Evolutionary conservation across 1,140 invertebrate species (phyloP).

Genomic region (Panagrolaimus sp.): DNA sequence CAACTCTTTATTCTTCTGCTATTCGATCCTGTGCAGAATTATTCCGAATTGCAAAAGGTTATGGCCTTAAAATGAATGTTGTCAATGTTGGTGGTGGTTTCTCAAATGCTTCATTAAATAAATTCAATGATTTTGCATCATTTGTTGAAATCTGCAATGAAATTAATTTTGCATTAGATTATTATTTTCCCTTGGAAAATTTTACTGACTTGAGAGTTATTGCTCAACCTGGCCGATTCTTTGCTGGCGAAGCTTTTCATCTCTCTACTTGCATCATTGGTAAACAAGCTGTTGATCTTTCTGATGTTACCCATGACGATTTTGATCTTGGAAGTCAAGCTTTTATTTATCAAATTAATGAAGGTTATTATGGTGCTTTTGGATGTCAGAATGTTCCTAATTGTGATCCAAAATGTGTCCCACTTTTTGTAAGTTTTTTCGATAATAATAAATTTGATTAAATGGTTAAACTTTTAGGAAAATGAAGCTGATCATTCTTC

Average conservation of each 20-base stretch:
- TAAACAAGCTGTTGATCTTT: slow-evolving; percentile 66
- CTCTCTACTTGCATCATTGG: slow-evolving; percentile 78
- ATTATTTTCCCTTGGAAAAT: slow-evolving; percentile 70
- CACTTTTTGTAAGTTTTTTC: slow-evolving; percentile 36
- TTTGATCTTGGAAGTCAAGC: slow-evolving; percentile 62
- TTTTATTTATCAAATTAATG: slow-evolving; percentile 90
- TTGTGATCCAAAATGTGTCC: slow-evolving; percentile 32
- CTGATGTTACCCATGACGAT: slow-evolving; percentile 43
- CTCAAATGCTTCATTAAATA: slow-evolving; percentile 25
- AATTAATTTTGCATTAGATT: slow-evolving; percentile 72
- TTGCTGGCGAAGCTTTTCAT: slow-evolving; percentile 87
- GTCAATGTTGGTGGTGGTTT: slow-evolving; percentile 64
- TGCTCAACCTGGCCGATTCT: slow-evolving; percentile 84
- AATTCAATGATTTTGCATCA: slow-evolving; percentile 61
- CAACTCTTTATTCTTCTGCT: slow-evolving; percentile 59
- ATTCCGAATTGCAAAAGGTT: slow-evolving; percentile 58
- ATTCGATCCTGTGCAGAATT: slow-evolving; percentile 60
- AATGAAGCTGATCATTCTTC: slow-evolving; percentile 22
- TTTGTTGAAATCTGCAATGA: slow-evolving; percentile 62
- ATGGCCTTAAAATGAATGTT: slow-evolving; percentile 61
- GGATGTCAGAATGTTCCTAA: slow-evolving; percentile 70
- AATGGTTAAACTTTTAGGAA: slow-evolving; percentile 21
- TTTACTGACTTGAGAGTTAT: slow-evolving; percentile 72
- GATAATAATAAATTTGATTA: too few species aligned
- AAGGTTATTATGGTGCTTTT: slow-evolving; percentile 92